Percentiles rank a stretch among this genome's conserved stretches.
These are phyloP conservation scores for Choreutis nemorana DNA, from an alignment of 2,888 invertebrate species.

Conservation along the genomic window DNA sequence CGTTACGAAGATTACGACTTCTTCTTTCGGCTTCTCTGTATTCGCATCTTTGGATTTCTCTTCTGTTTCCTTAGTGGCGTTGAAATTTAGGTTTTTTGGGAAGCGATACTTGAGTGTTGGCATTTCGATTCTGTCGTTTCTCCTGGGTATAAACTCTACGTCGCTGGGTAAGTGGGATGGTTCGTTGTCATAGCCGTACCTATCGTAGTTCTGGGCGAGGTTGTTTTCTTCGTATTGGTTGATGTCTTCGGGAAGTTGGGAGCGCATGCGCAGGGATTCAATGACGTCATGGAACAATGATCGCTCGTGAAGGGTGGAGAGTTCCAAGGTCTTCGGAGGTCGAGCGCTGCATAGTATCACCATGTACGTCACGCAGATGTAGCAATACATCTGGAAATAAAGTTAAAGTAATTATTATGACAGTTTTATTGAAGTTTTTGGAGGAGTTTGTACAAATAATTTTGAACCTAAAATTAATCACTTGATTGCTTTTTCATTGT, in stretches of 20 bases:
- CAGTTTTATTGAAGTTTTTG: too few relatives aligned
- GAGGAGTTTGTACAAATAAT: too few relatives aligned
- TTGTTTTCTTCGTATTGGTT: constrained; percentile 43
- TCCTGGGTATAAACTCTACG: constrained; percentile 38
- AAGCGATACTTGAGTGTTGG: constrained; percentile 44
- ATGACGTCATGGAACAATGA: constrained; percentile 53
- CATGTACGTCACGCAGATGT: constrained; percentile 49
- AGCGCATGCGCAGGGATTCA: constrained; percentile 40
- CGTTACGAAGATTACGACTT: constrained; percentile 36
- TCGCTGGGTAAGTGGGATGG: constrained; percentile 34
- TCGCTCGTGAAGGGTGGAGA: constrained; percentile 25
- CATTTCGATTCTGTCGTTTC: constrained; percentile 54
- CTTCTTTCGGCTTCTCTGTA: constrained; percentile 30
- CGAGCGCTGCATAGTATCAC: constrained; percentile 39
- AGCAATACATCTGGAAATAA: constrained; percentile 50
- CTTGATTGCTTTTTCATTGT: too few relatives aligned
- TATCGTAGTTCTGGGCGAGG: constrained; percentile 32
- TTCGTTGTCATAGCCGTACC: constrained; percentile 35
- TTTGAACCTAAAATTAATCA: not conserved
- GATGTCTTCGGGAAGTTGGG: constrained; percentile 37
- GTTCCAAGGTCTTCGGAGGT: constrained; percentile 26
- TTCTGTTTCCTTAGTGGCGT: constrained; percentile 16
- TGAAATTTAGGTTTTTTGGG: constrained; percentile 30
- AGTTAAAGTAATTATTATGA: constrained; percentile 8
- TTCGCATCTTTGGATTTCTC: constrained; percentile 15